These are phyloP conservation scores for Luperina testacea DNA, from an alignment of 2,888 invertebrate species.

Conservation along the genomic window DNA sequence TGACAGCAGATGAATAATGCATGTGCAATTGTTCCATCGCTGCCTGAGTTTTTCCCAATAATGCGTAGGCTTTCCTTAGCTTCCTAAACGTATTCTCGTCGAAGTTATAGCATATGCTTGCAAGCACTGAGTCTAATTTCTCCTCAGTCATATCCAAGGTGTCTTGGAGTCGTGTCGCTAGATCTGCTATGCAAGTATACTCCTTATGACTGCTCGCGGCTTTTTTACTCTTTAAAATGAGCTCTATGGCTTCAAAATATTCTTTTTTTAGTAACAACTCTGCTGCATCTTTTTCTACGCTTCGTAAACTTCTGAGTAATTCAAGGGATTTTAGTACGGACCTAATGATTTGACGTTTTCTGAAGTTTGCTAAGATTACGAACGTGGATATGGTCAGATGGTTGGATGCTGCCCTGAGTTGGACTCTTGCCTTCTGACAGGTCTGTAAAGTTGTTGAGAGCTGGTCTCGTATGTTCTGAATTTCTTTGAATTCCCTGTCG, in stretches of 20 bases:
- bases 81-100: conserved; percentile 95
- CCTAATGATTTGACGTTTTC: conserved; percentile 95
- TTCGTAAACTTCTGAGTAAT: conserved; percentile 89
- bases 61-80: conserved; percentile 95
- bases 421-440: conserved; percentile 93
- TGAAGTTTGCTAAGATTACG: conserved; percentile 97
- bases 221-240: conserved; percentile 96
- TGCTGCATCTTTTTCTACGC: conserved; percentile 95
- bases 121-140: conserved; percentile 96
- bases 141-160: conserved; percentile 97
- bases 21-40: conserved; percentile 98
- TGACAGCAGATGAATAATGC: conserved; percentile 98
- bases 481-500: conserved; percentile 95
- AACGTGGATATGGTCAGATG: conserved; percentile 96
- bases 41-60: conserved; percentile 97
- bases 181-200: conserved; percentile 97
- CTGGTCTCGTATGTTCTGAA: conserved; percentile 93
- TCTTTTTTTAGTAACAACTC: conserved; percentile 95
- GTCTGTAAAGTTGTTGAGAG: conserved; percentile 92
- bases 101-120: conserved; percentile 94
- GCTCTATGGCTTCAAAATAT: conserved; percentile 96
- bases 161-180: conserved; percentile 96
- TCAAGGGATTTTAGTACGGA: conserved; percentile 94
- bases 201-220: conserved; percentile 96
- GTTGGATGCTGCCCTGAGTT: conserved; percentile 93